Percentiles rank a stretch among this genome's conserved stretches.
These are phyloP conservation scores for Pelochelys cantorii DNA, from an alignment of 2,797 vertebrate genomes.

Conservation along the genomic window DNA sequence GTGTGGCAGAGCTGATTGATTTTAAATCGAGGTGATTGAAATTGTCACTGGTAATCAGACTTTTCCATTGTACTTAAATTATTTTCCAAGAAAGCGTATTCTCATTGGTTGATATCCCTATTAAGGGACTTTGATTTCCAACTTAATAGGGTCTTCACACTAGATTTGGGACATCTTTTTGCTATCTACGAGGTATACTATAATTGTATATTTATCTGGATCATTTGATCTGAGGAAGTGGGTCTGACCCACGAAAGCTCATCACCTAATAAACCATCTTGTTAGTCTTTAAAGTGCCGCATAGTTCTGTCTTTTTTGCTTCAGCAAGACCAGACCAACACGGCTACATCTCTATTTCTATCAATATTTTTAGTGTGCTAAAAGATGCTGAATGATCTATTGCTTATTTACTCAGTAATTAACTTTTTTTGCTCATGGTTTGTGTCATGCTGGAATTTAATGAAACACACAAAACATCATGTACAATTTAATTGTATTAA, in stretches of 20 bases:
- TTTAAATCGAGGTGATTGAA: background rate
- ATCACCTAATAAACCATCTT: no score
- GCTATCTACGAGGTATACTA: no score
- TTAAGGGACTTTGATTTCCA: background rate
- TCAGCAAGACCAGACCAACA: no score
- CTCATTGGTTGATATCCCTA: background rate
- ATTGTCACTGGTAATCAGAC: background rate
- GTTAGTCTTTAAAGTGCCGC: no score
- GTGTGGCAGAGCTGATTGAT: background rate
- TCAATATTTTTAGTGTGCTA: background rate
- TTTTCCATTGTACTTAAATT: background rate
- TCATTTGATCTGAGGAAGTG: no score
- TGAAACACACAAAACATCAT: background rate
- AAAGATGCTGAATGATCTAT: background rate
- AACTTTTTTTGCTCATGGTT: background rate
- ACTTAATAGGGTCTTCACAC: background rate
- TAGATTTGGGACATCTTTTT: background rate
- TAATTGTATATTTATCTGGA: no score
- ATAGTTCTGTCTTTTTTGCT: no score
- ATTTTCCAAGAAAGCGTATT: background rate
- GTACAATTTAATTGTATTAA: background rate
- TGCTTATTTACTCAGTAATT: background rate
- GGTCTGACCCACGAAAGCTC: no score
- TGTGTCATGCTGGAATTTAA: background rate
- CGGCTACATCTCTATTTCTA: no score